Evolutionary conservation across 1,140 invertebrate species (phyloP).

Genomic region (Episyrphus balteatus): DNA sequence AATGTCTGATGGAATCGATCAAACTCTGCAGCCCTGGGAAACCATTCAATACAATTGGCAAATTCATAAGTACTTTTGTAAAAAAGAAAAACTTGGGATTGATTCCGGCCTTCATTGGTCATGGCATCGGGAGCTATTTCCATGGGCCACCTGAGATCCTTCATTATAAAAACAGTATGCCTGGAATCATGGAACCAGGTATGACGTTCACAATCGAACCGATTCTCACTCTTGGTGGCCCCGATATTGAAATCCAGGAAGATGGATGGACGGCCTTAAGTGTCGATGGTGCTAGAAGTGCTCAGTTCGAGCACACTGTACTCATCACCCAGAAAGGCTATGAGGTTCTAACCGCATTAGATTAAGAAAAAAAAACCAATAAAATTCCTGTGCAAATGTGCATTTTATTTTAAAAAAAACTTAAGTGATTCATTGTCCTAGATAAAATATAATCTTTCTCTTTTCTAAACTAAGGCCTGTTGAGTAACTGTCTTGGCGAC

Average conservation of each 20-base stretch:
- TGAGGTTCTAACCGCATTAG: conserved; percentile 55
- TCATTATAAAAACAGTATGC: conserved; percentile 56
- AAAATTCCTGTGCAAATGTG: neutral
- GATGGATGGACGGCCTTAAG: conserved; percentile 85
- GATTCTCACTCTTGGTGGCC: conserved; percentile 61
- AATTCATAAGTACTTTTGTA: conserved; percentile 52
- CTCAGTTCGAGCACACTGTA: conserved; percentile 88
- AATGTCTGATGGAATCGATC: conserved; percentile 64
- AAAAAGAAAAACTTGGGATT: conserved; percentile 51
- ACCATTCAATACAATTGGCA: conserved; percentile 64
- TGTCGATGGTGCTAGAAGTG: conserved; percentile 63
- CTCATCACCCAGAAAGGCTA: conserved; percentile 64
- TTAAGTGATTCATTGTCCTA: neutral
- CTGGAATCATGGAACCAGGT: conserved; percentile 67
- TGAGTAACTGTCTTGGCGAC: conserved; percentile 8
- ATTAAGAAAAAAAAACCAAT: conserved; percentile 1
- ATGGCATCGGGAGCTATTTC: conserved; percentile 88
- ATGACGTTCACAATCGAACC: conserved; percentile 96
- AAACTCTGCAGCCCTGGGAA: conserved; percentile 63
- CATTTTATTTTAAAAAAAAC: neutral
- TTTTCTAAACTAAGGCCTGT: too few species aligned
- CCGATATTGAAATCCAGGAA: conserved; percentile 56
- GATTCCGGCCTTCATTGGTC: conserved; percentile 72
- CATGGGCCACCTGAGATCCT: conserved; percentile 85
- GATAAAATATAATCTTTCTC: too few species aligned